Base-by-base conservation (phyloP, 2,888 invertebrate genomes). In the Iphiclides podalirius region DNA sequence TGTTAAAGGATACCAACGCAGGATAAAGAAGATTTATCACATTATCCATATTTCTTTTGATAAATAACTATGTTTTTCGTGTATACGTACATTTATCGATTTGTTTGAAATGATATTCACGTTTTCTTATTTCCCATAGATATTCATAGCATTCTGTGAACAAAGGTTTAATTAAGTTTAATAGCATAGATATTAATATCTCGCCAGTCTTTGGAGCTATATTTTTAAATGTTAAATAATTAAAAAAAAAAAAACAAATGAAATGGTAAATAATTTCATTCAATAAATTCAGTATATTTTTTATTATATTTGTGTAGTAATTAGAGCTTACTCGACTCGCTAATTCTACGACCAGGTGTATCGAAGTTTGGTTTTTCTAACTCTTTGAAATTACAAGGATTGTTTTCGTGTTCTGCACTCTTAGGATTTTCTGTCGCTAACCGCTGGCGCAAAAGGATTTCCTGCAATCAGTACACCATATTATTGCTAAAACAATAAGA, bases 61-160 rank as follows among this genome's bases (percentile, higher is more conserved):
- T 17, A 12, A 8, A 9, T 12, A 13, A 11, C n/a, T 23, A 13
- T 17, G 11, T 12, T 15, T 41, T 7, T 2, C 41, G 15, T 34
- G 7, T 12, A 9, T 40, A 55, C 59, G 52, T 31, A 61, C 57
- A 58, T 8, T 20, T 36, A 31, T 48, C 37, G 13, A 45, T 34
- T 11, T 40, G 33, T 17, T 51, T 31, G n/a, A 31, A 15, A 7
- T 43, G 16, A 9, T 47, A 26, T 7, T 54, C 49, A 7, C 56
- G 42, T 11, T 46, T 54, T 43, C 59, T 41, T 48, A 61, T 52
- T 26, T 61, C 57, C 58, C 60, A 60, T 33, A 59, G 41, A 34
- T 60, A 64, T 44, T 65, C 60, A 16, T 36, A 47, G 34, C 62
- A 62, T 53, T 60, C 60, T 62, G 42, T 31, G 43, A 43, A 50